A percentile compares a stretch with the other conserved stretches of the same genome.
phyloP scores from a whole-genome alignment of 2,113 vertebrate species.

The Alexandromys fortis region DNA sequence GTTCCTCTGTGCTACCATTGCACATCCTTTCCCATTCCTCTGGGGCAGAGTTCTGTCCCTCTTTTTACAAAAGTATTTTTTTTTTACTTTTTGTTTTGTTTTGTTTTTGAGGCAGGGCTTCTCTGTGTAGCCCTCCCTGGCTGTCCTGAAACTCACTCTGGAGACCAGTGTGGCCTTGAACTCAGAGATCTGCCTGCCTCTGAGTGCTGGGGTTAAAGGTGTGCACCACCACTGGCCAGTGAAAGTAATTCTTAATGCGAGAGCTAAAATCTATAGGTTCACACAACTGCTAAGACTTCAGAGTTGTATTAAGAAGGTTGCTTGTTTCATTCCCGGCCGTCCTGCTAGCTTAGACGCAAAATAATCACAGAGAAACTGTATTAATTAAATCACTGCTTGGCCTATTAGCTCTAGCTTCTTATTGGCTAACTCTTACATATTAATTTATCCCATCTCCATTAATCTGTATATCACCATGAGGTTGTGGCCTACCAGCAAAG shows the following conservation, averaged over 20 bases:
- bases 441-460: too few species aligned
- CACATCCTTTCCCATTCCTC: neutral
- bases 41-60: neutral
- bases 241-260: neutral
- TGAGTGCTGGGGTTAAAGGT: neutral
- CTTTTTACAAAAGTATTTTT: neutral
- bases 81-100: neutral
- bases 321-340: too few species aligned
- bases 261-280: slow-evolving; percentile 13
- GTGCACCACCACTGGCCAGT: neutral
- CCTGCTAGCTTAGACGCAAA: too few species aligned
- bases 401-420: too few species aligned
- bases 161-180: neutral
- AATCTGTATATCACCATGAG: too few species aligned
- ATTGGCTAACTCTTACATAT: too few species aligned
- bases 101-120: neutral
- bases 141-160: neutral
- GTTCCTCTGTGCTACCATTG: neutral
- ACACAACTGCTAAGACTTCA: neutral
- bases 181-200: neutral
- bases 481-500: too few species aligned
- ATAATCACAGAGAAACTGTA: too few species aligned
- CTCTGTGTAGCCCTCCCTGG: neutral
- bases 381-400: too few species aligned
- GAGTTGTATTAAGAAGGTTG: neutral